Evolutionary conservation across 2,797 vertebrate genomes (phyloP), one percentile per base, ranked within the genome.

Genomic region (Manis javanica): DNA sequence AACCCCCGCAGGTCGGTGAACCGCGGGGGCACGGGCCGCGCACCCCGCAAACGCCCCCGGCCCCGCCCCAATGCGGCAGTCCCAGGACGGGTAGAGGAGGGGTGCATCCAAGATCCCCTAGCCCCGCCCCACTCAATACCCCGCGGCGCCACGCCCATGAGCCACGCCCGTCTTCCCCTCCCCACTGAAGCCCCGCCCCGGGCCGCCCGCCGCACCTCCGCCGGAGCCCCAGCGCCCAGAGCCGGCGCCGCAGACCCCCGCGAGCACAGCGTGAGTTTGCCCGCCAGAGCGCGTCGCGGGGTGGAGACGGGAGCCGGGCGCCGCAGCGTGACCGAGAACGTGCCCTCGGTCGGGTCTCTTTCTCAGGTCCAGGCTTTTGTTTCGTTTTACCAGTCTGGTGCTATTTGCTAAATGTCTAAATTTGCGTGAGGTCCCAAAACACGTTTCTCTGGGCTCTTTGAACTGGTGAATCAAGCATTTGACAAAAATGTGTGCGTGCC

Each of bases 171-270:
- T 4, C 5, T 53, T 29, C 6, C 87, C 15, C 5, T 4, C n/a
- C 13, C 2, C 23, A 0, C 3, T 9, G 46, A 10, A 0, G 0
- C 3, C 23, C 1, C 2, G 18, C 9, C 42, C 69, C 10, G 8
- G 16, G 16, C 64, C 8, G 39, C 24, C 12, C 0, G 0, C 55
- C 0, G 13, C 13, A 0, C 8, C 18, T 4, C 57, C 0, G 53
- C 77, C 3, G 1, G 11, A 24, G 21, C 1, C 5, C 7, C 24
- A 0, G 49, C 7, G 29, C 84, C 24, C 3, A 0, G 8, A 7
- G 4, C 39, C 29, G 0, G 11, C 39, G 1, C 7, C 1, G 0
- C 0, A 19, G 7, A 21, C 15, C 5, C 3, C 0, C 24, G 21
- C 53, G 1, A 4, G 49, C n/a, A 21, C 18, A 5, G 2, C 3